Evolutionary conservation across 2,888 invertebrate species (phyloP), one percentile per base, ranked within the genome.

Genomic region (Lacanobia oleracea): DNA sequence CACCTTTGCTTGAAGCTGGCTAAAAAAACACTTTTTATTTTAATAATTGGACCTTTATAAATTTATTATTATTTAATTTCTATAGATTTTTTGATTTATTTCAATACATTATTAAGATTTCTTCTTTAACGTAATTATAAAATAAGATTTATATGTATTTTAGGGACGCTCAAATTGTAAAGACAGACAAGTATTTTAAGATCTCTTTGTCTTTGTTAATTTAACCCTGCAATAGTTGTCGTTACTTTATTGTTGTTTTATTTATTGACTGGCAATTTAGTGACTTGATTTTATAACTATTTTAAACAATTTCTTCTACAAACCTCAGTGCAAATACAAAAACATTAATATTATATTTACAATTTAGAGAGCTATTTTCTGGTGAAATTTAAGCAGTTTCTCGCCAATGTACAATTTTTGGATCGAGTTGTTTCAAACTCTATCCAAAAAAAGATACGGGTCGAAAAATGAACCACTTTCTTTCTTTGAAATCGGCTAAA

Each of bases 101-200:
- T 87, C 88, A 90, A 90, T 89, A 90, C 77, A 86, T 77, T 84
- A 86, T 86, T 84, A 85, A 86, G 78, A 82, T 85, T 83, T 86
- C 50, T 82, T 87, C 85, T 81, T 86, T 82, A 82, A 81, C 72
- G 68, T 83, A 85, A 84, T 87, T 71, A 75, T 88, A 75, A 83
- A 73, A 79, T 75, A 82, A 86, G 84, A 82, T 76, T 87, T 85
- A 83, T 78, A 79, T 86, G 77, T 87, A 90, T 87, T 88, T 88
- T 88, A 86, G 88, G 87, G 82, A 91, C 91, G 94, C 94, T 94
- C 94, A 94, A 94, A 88, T 86, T 88, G 79, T 86, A 91, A 91
- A 91, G 91, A 92, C 91, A 89, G 87, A 85, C 87, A 81, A 81
- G 72, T 84, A 87, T 86, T 86, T 71, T 88, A 88, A 88, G 89